Percentiles rank a stretch among this genome's conserved stretches.
These are phyloP conservation scores for Rhodeus uyekii DNA, from an alignment of 2,797 vertebrate species.

Conservation along the genomic window DNA sequence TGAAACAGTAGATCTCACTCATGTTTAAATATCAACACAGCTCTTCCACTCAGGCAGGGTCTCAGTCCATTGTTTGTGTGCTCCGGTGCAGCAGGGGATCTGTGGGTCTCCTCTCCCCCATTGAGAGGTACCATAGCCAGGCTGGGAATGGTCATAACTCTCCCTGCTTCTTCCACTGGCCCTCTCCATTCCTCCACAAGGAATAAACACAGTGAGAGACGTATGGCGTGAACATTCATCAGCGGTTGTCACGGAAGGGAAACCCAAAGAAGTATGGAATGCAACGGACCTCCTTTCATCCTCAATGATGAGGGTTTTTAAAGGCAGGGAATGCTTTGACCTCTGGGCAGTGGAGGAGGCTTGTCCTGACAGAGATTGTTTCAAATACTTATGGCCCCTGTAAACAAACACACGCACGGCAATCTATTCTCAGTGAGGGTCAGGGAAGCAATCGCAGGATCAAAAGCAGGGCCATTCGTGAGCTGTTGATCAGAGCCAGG, in stretches of 20 bases:
- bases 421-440: slow-evolving; percentile 24
- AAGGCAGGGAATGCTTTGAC: slow-evolving; percentile 61
- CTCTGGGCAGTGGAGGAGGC: slow-evolving; percentile 51
- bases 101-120: slow-evolving; percentile 7
- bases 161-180: slow-evolving; percentile 5
- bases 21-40: background rate
- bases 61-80: slow-evolving; percentile 21
- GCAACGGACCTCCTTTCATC: slow-evolving; percentile 46
- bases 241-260: slow-evolving; percentile 66
- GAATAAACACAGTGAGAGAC: slow-evolving; percentile 45
- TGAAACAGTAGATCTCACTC: slow-evolving; percentile 9
- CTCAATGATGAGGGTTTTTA: slow-evolving; percentile 47
- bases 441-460: slow-evolving; percentile 29
- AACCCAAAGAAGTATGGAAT: slow-evolving; percentile 68
- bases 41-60: background rate
- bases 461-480: slow-evolving; percentile 18
- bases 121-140: slow-evolving; percentile 51
- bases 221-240: slow-evolving; percentile 58
- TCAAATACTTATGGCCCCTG: slow-evolving; percentile 59
- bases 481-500: slow-evolving; percentile 24
- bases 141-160: slow-evolving; percentile 37
- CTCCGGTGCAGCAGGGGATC: slow-evolving; percentile 1
- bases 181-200: slow-evolving; percentile 2
- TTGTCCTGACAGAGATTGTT: slow-evolving; percentile 63
- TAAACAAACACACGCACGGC: slow-evolving; percentile 60